Percentiles rank a stretch among this genome's conserved stretches.
Conservation (phyloP, 1,140 invertebrate species). For the Drosophila santomea region DNA sequence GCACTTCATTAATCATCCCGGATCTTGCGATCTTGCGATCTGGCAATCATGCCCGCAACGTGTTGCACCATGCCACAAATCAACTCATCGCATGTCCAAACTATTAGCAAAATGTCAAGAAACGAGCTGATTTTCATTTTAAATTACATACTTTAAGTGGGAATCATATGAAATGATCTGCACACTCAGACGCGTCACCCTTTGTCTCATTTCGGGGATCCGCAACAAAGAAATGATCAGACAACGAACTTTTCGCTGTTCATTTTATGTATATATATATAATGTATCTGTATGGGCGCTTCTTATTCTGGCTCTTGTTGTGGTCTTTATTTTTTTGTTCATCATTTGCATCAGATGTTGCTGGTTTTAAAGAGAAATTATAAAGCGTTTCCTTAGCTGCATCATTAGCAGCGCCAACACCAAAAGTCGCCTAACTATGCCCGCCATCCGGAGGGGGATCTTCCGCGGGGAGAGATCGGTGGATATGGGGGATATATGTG, state of each 20-base stretch:
- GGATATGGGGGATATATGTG: neutral
- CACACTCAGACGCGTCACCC: conserved; percentile 7
- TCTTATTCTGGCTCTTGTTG: conserved; percentile 23
- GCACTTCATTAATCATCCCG: conserved; percentile 84
- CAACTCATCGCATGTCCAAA: conserved; percentile 77
- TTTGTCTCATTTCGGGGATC: conserved; percentile 40
- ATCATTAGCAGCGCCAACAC: conserved; percentile 83
- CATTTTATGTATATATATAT: conserved; percentile 47
- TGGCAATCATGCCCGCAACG: neutral
- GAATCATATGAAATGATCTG: conserved; percentile 69
- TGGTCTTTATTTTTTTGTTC: conserved; percentile 41
- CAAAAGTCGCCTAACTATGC: conserved; percentile 79
- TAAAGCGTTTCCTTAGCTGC: conserved; percentile 83
- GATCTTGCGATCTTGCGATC: conserved; percentile 11
- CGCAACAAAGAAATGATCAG: conserved; percentile 65
- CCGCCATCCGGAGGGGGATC: conserved; percentile 19
- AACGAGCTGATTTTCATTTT: conserved; percentile 72
- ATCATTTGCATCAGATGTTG: conserved; percentile 64
- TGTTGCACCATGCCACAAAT: conserved; percentile 43
- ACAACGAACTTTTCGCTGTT: conserved; percentile 71
- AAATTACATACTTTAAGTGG: conserved; percentile 78
- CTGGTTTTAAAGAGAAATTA: conserved; percentile 82
- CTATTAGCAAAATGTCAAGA: conserved; percentile 79
- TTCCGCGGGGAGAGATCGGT: neutral
- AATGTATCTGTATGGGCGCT: conserved; percentile 5